Evolutionary conservation across 2,888 invertebrate species (phyloP).

Genomic region (Encarsia formosa): DNA sequence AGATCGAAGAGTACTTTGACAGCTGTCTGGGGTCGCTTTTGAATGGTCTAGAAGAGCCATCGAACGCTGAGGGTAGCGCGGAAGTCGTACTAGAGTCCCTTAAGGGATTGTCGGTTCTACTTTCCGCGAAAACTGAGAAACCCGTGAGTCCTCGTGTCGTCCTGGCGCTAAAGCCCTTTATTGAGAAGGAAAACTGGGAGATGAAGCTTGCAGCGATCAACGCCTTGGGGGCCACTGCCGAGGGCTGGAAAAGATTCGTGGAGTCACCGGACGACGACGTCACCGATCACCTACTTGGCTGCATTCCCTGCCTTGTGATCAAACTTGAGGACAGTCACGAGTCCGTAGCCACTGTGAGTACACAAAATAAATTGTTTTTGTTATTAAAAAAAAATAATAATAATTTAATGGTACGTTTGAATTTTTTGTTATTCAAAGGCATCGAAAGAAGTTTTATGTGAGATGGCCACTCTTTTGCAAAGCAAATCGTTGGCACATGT

Average conservation of each 20-base stretch:
- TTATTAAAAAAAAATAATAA: neutral
- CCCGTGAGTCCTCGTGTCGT: conserved; percentile 43
- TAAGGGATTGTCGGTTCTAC: conserved; percentile 39
- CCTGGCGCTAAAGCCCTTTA: conserved; percentile 43
- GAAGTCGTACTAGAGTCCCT: conserved; percentile 44
- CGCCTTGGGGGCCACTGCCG: conserved; percentile 38
- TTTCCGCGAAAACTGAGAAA: conserved; percentile 36
- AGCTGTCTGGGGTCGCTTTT: conserved; percentile 40
- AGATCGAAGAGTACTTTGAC: conserved; percentile 43
- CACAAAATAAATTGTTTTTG: neutral
- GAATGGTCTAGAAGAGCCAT: conserved; percentile 44
- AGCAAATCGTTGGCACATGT: conserved; percentile 34
- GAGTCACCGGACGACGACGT: conserved; percentile 37
- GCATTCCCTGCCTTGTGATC: conserved; percentile 42
- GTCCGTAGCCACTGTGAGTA: conserved; percentile 35
- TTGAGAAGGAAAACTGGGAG: conserved; percentile 45
- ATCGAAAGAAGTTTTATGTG: conserved; percentile 37
- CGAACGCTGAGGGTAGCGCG: conserved; percentile 37
- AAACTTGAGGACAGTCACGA: conserved; percentile 40
- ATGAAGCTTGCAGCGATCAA: conserved; percentile 41
- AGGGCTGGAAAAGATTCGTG: conserved; percentile 36
- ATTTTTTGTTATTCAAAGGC: conserved; percentile 27
- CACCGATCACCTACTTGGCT: conserved; percentile 43
- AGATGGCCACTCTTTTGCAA: conserved; percentile 36
- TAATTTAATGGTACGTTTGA: neutral